Base-by-base conservation (phyloP, 1,140 invertebrate genomes). In the Harpegnathos saltator region DNA sequence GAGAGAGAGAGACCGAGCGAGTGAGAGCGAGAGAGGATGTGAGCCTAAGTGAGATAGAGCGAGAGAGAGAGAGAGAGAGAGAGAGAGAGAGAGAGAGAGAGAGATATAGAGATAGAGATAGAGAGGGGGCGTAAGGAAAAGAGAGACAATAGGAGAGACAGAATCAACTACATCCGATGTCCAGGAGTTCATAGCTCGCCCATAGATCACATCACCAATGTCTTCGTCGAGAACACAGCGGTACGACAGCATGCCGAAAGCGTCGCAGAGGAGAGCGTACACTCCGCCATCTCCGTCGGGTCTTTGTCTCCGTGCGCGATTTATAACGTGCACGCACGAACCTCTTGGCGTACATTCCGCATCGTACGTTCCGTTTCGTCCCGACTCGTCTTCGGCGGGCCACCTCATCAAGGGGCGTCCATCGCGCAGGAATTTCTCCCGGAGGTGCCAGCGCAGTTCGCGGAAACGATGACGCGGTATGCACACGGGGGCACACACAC, bases 101-200 rank as follows among this genome's bases (percentile, higher is more conserved):
- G 72, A 72, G 52, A 74, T 62, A 22, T 1, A 29, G 44, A n/a
- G n/a, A n/a, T n/a, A n/a, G n/a, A n/a, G n/a, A n/a, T n/a, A n/a
- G n/a, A n/a, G n/a, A n/a, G n/a, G n/a, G n/a, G n/a, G n/a, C n/a
- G n/a, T n/a, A n/a, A n/a, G n/a, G n/a, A n/a, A 44, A 9, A 17
- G 3, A 82, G 65, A 52, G 65, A 71, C 65, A 80, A 80, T 44
- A 44, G 69, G 75, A 52, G 75, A 58, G 52, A 29, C 84, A 54
- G 63, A 71, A 62, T 87, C 85, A 77, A 54, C 54, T 63, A 29
- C 65, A 44, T 85, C 72, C 54, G 56, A 83, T n/a, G 22, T 38
- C 26, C 69, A 72, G 52, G 29, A 72, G 3, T 5, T 78, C 82
- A 58, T 54, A 65, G 71, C 69, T 81, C 74, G 80, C 86, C 81